Evolutionary conservation across 2,797 vertebrate genomes (phyloP), one percentile per base, ranked within the genome.

Genomic region (Vespertilio murinus): DNA sequence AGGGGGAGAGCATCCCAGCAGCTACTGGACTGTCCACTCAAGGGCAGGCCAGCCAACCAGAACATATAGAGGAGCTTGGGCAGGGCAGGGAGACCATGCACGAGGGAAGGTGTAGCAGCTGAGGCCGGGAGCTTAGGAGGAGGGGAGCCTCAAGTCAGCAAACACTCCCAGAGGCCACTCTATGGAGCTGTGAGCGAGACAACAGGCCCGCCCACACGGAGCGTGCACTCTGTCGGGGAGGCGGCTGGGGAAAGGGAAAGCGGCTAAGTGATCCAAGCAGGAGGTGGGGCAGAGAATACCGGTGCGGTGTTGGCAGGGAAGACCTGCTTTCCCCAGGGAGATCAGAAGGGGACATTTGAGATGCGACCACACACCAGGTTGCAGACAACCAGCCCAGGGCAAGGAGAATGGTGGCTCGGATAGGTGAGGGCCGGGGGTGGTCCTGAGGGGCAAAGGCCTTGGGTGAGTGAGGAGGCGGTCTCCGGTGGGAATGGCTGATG

Each of bases 61-160:
- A 42, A n/a, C n/a, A 4, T 20, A 61, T 22, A 30, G 69, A 54
- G 79, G 42, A 54, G 28, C 22, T 11, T n/a, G 70, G n/a, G 20
- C 45, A 3, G 23, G 22, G 4, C 14, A 3, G 8, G 4, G 8
- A 35, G 49, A 28, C 17, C 40, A 16, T 1, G 0, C 6, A 0
- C 0, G 30, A 10, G 49, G 16, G 42, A 35, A 71, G 52, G 30
- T 4, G 25, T 52, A 25, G 74, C 33, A 47, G 2, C 56, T 14
- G 13, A 75, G 59, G 2, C 5, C 3, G 9, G 28, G 38, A 75
- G 23, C 13, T 5, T 17, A 14, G 18, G 28, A 30, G 22, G n/a
- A 74, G 3, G 54, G 14, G 67, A 54, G 18, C 14, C 0, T 18
- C 11, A 14, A 42, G 25, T 49, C 77, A 61, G 65, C 14, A 71